Percentiles rank a stretch among this genome's conserved stretches.
Conservation (phyloP, 2,797 vertebrate species). For the Mormyrops attenuatus region DNA sequence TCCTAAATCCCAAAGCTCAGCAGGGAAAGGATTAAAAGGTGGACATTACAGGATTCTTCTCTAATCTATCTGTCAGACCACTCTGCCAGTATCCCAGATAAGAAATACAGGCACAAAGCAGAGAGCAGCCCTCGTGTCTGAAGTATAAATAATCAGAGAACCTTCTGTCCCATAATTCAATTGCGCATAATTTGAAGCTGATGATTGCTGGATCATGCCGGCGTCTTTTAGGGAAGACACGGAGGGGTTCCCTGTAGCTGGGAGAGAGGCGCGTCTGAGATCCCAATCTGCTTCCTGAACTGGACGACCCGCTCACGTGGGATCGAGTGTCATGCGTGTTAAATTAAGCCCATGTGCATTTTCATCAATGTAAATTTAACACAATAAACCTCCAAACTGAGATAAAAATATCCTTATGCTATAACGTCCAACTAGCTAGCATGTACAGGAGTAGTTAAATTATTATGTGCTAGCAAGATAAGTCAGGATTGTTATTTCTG, state of each 20-base stretch:
- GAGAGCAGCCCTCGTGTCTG: neutral
- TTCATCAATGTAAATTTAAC: neutral
- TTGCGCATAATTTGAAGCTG: neutral
- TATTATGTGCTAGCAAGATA: neutral
- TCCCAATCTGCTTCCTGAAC: neutral
- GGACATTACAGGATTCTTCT: neutral
- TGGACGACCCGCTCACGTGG: neutral
- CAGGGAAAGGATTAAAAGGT: neutral
- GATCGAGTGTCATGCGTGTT: neutral
- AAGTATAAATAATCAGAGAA: neutral
- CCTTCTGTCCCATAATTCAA: neutral
- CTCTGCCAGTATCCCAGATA: neutral
- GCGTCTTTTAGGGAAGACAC: neutral
- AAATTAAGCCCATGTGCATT: neutral
- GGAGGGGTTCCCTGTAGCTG: neutral
- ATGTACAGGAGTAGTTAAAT: neutral
- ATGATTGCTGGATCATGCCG: neutral
- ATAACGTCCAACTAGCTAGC: neutral
- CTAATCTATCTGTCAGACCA: neutral
- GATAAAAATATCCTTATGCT: neutral
- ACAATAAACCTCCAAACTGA: neutral
- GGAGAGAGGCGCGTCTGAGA: neutral
- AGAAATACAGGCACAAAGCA: neutral
- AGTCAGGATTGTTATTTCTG: neutral
- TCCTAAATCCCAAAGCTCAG: neutral